Evolutionary conservation across 2,888 invertebrate genomes (phyloP), one percentile per base, ranked within the genome.

Genomic region (Eupithecia subfuscata): DNA sequence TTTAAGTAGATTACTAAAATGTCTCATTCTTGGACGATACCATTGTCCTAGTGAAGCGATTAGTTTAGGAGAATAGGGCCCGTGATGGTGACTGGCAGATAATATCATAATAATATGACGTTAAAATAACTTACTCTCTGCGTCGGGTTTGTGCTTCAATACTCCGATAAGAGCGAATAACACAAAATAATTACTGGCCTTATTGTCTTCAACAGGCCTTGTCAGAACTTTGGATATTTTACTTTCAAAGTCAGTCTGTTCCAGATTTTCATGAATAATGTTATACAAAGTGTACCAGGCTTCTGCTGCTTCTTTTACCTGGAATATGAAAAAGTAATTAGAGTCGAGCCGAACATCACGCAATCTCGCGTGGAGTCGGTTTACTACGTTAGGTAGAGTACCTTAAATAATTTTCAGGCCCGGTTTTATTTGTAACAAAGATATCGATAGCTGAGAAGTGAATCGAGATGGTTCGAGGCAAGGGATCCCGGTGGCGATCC

Each of bases 251-350:
- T 78, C 78, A 73, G 70, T 74, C 37, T 77, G 75, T 43, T 79
- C 79, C 52, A 86, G n/a, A 78, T 82, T 84, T 18, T 71, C 34
- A 48, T 82, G 74, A 12, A 85, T 78, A 56, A 77, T 67, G 48
- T 82, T 81, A 75, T 89, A 91, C 18, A 88, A 74, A 22, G 70
- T 84, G 72, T 86, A 82, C 93, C 93, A 93, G 0, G 82, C 80
- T 30, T 81, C 77, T 8, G 86, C 86, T 43, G 89, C 81, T 37
- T 80, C 76, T 74, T 87, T 81, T 12, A 85, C 78, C 93, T 93
- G 11, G 18, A 64, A 71, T 43, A 45, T 7, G 37, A 30, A 69
- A 18, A 30, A 3, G 7, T 34, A 25, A 69, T n/a, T 52, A 37
- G 37, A 37, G 37, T 37, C 6, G 37, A 37, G 6, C 37, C 37